Percentiles rank a stretch among this genome's conserved stretches.
Conservation (phyloP, 2,888 invertebrate species). For the Cerceris rybyensis region DNA sequence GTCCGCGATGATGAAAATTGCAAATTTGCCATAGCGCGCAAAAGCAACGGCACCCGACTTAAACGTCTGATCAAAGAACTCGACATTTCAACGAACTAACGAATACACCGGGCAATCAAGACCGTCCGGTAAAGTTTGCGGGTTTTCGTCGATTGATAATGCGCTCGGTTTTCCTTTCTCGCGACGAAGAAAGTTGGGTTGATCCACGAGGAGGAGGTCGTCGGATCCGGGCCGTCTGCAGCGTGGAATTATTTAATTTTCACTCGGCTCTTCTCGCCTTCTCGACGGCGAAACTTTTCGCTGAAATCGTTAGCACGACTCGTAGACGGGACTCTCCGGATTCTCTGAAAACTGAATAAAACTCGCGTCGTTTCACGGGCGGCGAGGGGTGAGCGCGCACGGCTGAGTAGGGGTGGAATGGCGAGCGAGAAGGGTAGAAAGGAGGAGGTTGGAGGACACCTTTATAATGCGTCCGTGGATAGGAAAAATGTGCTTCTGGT, state of each 20-base stretch:
- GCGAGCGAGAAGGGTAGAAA: constrained; percentile 13
- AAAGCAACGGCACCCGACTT: background rate
- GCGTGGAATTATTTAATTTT: constrained; percentile 66
- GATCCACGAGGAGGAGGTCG: constrained; percentile 10
- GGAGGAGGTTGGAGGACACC: constrained; percentile 43
- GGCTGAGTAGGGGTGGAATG: constrained; percentile 32
- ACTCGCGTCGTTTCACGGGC: constrained; percentile 63
- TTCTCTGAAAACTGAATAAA: constrained; percentile 71
- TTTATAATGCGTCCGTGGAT: constrained; percentile 60
- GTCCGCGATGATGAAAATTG: no score
- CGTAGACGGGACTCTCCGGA: constrained; percentile 58
- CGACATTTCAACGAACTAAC: background rate
- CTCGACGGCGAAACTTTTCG: constrained; percentile 55
- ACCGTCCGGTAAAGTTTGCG: background rate
- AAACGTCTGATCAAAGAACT: background rate
- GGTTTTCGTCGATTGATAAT: background rate
- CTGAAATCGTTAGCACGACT: constrained; percentile 64
- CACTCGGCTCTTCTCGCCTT: constrained; percentile 44
- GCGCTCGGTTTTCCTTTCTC: background rate
- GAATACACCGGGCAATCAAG: background rate
- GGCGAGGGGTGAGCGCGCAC: constrained; percentile 41
- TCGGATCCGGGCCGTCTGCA: constrained; percentile 49
- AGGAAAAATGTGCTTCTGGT: constrained; percentile 62
- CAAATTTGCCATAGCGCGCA: no score
- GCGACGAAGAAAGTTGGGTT: background rate